phyloP scores from a whole-genome alignment of 1,140 invertebrate species.

The Bombyx mori region ASM3026992v2 NC_085114.1:14892001-14892500 shows the following conservation, averaged over 20 bases:
- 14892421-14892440: slow-evolving; percentile 60
- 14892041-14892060: slow-evolving; percentile 39
- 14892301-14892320: slow-evolving; percentile 72
- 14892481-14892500: slow-evolving; percentile 45
- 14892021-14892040: slow-evolving; percentile 1
- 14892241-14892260: slow-evolving; percentile 80
- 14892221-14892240: slow-evolving; percentile 42
- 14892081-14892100: slow-evolving; percentile 83
- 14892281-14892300: slow-evolving; percentile 85
- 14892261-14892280: slow-evolving; percentile 87
- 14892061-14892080: slow-evolving; percentile 74
- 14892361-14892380: slow-evolving; percentile 59
- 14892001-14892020: slow-evolving; percentile 2
- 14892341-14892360: slow-evolving; percentile 62
- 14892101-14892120: slow-evolving; percentile 73
- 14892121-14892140: slow-evolving; percentile 67
- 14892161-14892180: slow-evolving; percentile 50
- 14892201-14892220: slow-evolving; percentile 46
- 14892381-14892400: slow-evolving; percentile 37
- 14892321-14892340: slow-evolving; percentile 65
- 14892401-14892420: slow-evolving; percentile 46
- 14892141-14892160: slow-evolving; percentile 40
- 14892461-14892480: slow-evolving; percentile 56
- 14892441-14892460: slow-evolving; percentile 60
- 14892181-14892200: slow-evolving; percentile 66